Conservation (phyloP, 2,888 invertebrate genomes). For the Thymelicus acteon region DNA sequence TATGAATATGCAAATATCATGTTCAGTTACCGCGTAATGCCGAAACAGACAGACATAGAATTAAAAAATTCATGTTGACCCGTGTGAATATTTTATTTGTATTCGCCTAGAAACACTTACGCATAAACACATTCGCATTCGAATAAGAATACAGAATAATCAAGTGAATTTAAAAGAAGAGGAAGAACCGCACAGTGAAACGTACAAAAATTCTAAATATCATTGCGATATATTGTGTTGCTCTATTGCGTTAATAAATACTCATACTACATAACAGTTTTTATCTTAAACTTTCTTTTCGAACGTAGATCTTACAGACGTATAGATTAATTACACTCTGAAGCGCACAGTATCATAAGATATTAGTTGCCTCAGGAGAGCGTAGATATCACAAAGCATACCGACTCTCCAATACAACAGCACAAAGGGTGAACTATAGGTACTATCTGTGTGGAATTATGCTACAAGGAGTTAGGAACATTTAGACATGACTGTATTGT, state of each 20-base stretch:
- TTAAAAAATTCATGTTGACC: no score
- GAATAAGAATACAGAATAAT: no score
- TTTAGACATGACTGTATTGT: not conserved
- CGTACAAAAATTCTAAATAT: no score
- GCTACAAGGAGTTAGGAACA: not conserved
- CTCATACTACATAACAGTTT: no score
- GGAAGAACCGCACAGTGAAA: no score
- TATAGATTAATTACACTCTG: not conserved
- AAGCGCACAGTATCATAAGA: not conserved
- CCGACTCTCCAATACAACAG: slow-evolving; percentile 1
- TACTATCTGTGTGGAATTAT: not conserved
- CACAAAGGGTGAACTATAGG: not conserved
- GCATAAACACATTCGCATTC: no score
- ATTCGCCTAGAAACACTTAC: no score
- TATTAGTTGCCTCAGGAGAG: slow-evolving; percentile 4
- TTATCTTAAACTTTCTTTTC: no score
- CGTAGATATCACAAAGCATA: not conserved
- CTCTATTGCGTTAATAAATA: no score
- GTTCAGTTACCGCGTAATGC: not conserved
- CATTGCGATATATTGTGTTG: no score
- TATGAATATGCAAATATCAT: not conserved
- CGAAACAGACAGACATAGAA: not conserved
- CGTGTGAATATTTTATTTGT: no score
- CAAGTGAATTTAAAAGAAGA: no score
- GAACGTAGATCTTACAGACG: not conserved